A percentile compares a stretch with the other conserved stretches of the same genome.
These are phyloP conservation scores for Hippopotamus amphibius DNA, from an alignment of 2,113 vertebrate species.

Conservation along the genomic window DNA sequence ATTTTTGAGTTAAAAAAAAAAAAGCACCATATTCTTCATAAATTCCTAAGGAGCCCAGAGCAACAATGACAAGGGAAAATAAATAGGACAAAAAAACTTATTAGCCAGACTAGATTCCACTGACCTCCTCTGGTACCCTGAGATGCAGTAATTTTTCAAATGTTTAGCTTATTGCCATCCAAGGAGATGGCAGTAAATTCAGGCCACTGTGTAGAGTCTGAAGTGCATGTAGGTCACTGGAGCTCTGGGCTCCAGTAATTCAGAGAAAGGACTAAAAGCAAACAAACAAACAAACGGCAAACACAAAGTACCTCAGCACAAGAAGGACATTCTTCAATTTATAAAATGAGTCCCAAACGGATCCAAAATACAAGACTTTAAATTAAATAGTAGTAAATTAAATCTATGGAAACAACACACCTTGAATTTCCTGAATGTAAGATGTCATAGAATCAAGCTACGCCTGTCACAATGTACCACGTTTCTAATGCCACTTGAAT, in stretches of 20 bases:
- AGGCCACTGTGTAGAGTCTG: background rate
- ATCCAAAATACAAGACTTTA: background rate
- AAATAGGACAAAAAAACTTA: slow-evolving; percentile 61
- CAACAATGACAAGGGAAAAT: slow-evolving; percentile 63
- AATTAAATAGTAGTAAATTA: background rate
- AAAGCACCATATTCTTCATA: background rate
- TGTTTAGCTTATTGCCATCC: slow-evolving; percentile 58
- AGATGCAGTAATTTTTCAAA: slow-evolving; percentile 68
- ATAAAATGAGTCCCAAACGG: background rate
- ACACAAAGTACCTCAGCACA: background rate
- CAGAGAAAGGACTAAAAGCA: slow-evolving; percentile 55
- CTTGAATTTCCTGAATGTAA: slow-evolving; percentile 8
- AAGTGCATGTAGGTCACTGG: slow-evolving; percentile 33
- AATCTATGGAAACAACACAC: background rate
- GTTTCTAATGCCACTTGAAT: background rate
- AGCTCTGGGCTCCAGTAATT: background rate
- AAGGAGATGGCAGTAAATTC: slow-evolving; percentile 49
- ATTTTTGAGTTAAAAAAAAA: slow-evolving; percentile 43
- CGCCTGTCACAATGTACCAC: background rate
- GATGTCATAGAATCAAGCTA: background rate
- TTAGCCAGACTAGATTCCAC: slow-evolving; percentile 39
- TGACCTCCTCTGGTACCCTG: slow-evolving; percentile 43
- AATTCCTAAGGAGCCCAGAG: slow-evolving; percentile 18
- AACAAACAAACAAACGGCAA: background rate
- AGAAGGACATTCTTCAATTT: background rate